These are phyloP conservation scores for Sinosuthora webbiana DNA, from an alignment of 2,113 vertebrate species.

Conservation along the genomic window DNA sequence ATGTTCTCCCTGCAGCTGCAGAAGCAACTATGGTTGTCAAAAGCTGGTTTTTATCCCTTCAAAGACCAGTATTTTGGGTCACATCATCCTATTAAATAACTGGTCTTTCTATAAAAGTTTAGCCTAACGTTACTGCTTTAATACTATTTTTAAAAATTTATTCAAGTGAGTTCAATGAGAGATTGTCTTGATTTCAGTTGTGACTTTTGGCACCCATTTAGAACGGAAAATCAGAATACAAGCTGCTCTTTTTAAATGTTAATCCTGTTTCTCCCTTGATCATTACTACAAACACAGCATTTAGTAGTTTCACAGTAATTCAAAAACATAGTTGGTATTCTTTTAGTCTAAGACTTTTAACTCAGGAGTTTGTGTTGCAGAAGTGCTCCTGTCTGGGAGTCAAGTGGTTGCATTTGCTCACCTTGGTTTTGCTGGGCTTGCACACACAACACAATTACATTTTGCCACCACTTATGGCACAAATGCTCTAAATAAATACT, in stretches of 20 bases:
- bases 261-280: neutral
- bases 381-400: neutral
- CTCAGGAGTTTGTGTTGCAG: neutral
- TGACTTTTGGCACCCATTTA: neutral
- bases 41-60: neutral
- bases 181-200: neutral
- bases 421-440: neutral
- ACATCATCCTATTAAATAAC: neutral
- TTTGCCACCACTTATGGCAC: neutral
- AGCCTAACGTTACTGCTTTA: neutral
- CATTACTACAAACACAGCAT: neutral
- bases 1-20: conserved; percentile 33
- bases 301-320: neutral
- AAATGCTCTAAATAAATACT: neutral
- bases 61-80: neutral
- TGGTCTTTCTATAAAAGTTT: neutral
- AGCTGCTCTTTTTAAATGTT: neutral
- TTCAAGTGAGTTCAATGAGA: neutral
- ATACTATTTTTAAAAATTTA: neutral
- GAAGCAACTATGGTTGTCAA: neutral
- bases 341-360: neutral
- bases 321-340: neutral
- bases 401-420: neutral
- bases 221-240: neutral
- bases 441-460: neutral